Conservation (phyloP, 92 coral and sea anemone species). For the Bergia sp. region DNA sequence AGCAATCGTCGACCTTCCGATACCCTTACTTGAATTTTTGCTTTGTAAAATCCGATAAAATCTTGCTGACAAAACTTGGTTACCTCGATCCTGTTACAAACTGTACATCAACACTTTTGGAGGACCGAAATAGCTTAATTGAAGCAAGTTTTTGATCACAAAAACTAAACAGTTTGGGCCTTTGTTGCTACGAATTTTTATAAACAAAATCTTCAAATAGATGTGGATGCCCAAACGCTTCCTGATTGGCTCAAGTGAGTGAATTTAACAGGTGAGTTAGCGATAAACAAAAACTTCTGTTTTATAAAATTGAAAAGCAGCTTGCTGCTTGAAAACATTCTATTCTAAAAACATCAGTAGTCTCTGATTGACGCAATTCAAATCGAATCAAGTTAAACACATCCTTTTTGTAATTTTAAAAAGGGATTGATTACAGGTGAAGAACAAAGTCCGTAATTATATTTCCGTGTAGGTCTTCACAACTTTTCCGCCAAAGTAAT, state of each 20-base stretch:
- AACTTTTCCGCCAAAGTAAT: background rate
- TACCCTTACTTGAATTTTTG: background rate
- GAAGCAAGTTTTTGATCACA: constrained; percentile 17
- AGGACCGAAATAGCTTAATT: background rate
- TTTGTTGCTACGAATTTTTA: constrained; percentile 36
- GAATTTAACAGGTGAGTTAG: constrained; percentile 13
- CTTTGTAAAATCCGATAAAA: background rate
- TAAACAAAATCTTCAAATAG: constrained; percentile 13
- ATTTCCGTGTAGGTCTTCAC: background rate
- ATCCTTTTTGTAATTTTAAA: background rate
- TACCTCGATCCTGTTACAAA: background rate
- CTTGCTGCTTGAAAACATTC: background rate
- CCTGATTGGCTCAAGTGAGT: constrained; percentile 24
- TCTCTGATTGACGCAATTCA: background rate
- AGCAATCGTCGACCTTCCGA: background rate
- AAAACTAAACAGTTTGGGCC: background rate
- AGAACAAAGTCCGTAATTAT: background rate
- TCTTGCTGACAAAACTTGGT: background rate
- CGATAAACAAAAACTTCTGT: background rate
- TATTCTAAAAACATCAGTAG: background rate
- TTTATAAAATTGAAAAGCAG: background rate
- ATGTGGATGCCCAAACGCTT: background rate
- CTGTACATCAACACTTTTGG: background rate
- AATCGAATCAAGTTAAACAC: background rate
- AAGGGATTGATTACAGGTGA: background rate